Evolutionary conservation across 2,888 invertebrate genomes (phyloP), one percentile per base, ranked within the genome.

Genomic region (Leptopterna dolabrata): DNA sequence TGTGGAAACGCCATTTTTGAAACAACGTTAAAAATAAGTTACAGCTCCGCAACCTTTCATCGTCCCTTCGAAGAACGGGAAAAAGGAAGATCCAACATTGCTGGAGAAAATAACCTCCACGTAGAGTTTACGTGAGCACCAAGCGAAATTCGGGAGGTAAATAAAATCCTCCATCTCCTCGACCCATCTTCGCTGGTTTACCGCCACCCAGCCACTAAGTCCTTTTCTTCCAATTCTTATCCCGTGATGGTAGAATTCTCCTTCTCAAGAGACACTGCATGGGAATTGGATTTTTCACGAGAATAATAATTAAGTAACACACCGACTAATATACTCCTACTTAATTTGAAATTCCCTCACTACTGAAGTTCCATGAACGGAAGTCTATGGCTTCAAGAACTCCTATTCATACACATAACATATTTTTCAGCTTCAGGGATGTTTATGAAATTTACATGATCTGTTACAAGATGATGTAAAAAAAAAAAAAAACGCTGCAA

Each of bases 81-180:
- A 73, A 36, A 73, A 29, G 29, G 36, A 73, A 36, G 36, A 36
- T 73, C 30, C 36, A 73, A 73, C 71, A 71, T 71, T 71, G 71
- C 71, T 14, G 73, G 30, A 41, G 73, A 36, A 73, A 73, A 73
- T 73, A 73, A 73, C 73, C 73, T 73, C 41, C 73, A 73, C 73
- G 73, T 73, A 73, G 36, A 73, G 73, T 73, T 73, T 73, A 73
- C 73, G 73, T 73, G 73, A 73, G 73, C 73, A 36, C 73, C 73
- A 73, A 73, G 73, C 73, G 36, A 73, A 73, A 73, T 73, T 73
- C 73, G n/a, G 73, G 41, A 73, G 36, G 30, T 73, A 73, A 73
- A 73, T 73, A 73, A 73, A 73, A 73, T 73, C 73, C 73, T 73
- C 73, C 73, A 63, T 63, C 63, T 24, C 63, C 63, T 63, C 9